These are phyloP conservation scores for Xylota segnis DNA, from an alignment of 2,888 invertebrate genomes.

Conservation along the genomic window DNA sequence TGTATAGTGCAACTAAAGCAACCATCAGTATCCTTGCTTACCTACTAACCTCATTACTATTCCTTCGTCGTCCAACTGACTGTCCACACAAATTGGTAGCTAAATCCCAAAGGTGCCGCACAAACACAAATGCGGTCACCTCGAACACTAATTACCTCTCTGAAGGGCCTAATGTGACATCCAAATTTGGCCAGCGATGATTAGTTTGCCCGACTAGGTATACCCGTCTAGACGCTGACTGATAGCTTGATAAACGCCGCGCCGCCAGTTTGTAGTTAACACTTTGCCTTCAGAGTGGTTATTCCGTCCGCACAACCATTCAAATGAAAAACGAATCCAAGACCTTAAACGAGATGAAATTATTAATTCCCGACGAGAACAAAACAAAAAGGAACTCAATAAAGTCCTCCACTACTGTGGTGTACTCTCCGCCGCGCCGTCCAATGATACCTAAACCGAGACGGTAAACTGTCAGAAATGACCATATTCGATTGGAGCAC, in stretches of 20 bases:
- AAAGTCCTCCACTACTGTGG: conserved; percentile 32
- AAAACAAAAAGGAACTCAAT: conserved; percentile 19
- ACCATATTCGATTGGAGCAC: conserved; percentile 72
- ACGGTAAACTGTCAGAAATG: conserved; percentile 74
- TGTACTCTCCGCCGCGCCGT: conserved; percentile 20
- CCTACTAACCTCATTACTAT: conserved; percentile 40
- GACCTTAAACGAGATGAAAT: conserved; percentile 43
- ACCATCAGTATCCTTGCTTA: neutral
- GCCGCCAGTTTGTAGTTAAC: conserved; percentile 48
- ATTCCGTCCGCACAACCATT: conserved; percentile 24
- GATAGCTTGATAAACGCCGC: conserved; percentile 23
- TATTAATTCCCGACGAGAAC: conserved; percentile 24
- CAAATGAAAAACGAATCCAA: conserved; percentile 49
- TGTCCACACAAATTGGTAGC: conserved; percentile 16
- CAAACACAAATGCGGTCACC: conserved; percentile 19
- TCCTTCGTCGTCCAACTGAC: conserved; percentile 29
- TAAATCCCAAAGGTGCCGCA: conserved; percentile 45
- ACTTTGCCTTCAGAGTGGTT: conserved; percentile 20
- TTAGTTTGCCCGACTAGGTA: conserved; percentile 8
- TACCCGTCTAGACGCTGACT: conserved; percentile 17
- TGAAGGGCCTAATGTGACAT: conserved; percentile 22
- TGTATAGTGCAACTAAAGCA: too few species aligned
- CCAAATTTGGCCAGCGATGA: conserved; percentile 48
- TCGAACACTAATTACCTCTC: conserved; percentile 54
- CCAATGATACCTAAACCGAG: conserved; percentile 64